phyloP scores from a whole-genome alignment of 1,140 invertebrate species.

The Agraylea sexmaculata region DNA sequence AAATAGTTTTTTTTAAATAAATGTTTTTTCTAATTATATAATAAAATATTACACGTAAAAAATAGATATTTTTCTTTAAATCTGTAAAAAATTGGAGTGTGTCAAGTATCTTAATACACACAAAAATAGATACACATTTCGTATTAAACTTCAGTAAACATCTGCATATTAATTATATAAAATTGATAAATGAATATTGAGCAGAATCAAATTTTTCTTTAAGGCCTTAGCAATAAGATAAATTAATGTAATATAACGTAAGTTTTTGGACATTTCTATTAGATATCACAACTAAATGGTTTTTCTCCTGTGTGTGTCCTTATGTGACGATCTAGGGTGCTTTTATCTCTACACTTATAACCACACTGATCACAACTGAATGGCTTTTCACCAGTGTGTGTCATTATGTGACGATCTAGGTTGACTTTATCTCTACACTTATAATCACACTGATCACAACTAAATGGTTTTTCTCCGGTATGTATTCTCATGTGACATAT shows the following conservation, averaged over 20 bases:
- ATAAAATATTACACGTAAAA: too few species aligned
- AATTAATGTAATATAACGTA: background rate
- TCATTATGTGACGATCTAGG: background rate
- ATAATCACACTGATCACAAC: background rate
- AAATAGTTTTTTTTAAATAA: too few species aligned
- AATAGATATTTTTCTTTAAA: too few species aligned
- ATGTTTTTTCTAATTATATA: too few species aligned
- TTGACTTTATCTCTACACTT: background rate
- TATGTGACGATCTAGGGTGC: background rate
- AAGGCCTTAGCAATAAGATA: background rate
- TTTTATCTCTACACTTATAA: background rate
- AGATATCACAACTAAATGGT: background rate
- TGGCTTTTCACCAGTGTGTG: background rate
- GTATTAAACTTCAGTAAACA: background rate
- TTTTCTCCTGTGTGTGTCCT: background rate
- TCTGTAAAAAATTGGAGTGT: too few species aligned
- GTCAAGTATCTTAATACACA: background rate
- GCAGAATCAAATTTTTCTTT: background rate
- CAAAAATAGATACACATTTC: background rate
- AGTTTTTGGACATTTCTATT: background rate
- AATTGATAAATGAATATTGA: background rate
- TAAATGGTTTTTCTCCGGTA: background rate
- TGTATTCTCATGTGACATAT: background rate
- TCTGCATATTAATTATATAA: background rate
- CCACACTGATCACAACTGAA: background rate